phyloP scores from a whole-genome alignment of 1,140 invertebrate species.

The Bombus consobrinus region DNA sequence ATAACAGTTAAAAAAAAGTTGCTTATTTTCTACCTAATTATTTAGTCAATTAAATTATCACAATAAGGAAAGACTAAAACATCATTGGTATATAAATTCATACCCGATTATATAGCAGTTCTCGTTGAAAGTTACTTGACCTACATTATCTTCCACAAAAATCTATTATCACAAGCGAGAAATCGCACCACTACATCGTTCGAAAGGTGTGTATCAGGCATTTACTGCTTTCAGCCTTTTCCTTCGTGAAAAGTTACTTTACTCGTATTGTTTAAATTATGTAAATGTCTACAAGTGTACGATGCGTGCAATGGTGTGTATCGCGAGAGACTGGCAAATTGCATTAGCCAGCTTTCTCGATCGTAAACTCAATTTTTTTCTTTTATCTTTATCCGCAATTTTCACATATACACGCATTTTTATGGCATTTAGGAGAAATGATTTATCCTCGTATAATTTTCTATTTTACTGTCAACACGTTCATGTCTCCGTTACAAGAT shows the following conservation, averaged over 20 bases:
- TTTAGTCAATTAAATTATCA: too few species aligned
- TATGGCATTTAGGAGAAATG: background rate
- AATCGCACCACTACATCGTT: background rate
- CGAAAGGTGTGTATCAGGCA: background rate
- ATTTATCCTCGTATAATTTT: background rate
- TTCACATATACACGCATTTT: background rate
- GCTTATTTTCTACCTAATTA: too few species aligned
- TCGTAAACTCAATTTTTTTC: background rate
- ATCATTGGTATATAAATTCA: background rate
- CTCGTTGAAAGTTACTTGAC: background rate
- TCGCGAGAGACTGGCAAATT: slow-evolving; percentile 17
- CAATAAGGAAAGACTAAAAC: too few species aligned
- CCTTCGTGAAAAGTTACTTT: slow-evolving; percentile 10
- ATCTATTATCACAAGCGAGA: background rate
- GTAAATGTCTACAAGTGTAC: background rate
- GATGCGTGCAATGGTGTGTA: slow-evolving; percentile 1
- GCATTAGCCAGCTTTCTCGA: slow-evolving; percentile 32
- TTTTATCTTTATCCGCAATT: background rate
- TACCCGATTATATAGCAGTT: background rate
- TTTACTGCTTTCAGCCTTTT: slow-evolving; percentile 17
- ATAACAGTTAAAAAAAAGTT: too few species aligned
- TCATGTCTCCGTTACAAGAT: background rate
- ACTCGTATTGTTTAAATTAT: background rate
- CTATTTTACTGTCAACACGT: background rate
- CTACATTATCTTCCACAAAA: background rate